Evolutionary conservation across 2,797 vertebrate genomes (phyloP).

Genomic region (Pangasius djambal): DNA sequence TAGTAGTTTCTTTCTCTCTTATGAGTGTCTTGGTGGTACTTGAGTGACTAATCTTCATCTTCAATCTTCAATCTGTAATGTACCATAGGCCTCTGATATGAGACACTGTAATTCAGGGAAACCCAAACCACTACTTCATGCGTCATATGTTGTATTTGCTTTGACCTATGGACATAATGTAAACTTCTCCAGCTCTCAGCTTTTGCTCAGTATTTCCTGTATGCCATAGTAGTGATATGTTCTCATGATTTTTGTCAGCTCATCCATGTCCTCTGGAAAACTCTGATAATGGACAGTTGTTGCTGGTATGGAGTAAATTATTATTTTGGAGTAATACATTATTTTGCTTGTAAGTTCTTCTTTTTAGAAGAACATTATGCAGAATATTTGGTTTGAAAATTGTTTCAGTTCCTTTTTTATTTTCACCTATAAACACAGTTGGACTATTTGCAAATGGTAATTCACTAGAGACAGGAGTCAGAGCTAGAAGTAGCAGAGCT

Average conservation of each 20-base stretch:
- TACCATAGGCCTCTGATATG: background rate
- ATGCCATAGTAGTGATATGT: background rate
- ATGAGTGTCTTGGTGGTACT: conserved; percentile 7
- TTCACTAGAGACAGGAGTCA: too few species aligned
- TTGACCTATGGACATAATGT: background rate
- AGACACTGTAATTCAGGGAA: conserved; percentile 1
- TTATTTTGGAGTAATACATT: background rate
- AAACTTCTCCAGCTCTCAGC: background rate
- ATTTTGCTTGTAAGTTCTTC: background rate
- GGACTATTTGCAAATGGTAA: background rate
- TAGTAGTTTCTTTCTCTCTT: conserved; percentile 36
- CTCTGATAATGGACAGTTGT: background rate
- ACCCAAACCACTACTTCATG: conserved; percentile 5
- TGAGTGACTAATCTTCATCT: conserved; percentile 15
- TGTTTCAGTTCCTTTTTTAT: background rate
- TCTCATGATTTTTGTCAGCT: background rate
- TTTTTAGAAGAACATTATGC: too few species aligned
- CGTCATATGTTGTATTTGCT: background rate
- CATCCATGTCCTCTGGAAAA: background rate
- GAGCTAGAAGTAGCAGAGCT: too few species aligned
- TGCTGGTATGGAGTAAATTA: background rate
- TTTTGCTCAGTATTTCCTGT: background rate
- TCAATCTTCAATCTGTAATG: conserved; percentile 18
- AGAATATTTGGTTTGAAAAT: background rate
- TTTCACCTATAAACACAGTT: background rate